Conservation (phyloP, 2,888 invertebrate genomes). For the Willowsia nigromaculata region DNA sequence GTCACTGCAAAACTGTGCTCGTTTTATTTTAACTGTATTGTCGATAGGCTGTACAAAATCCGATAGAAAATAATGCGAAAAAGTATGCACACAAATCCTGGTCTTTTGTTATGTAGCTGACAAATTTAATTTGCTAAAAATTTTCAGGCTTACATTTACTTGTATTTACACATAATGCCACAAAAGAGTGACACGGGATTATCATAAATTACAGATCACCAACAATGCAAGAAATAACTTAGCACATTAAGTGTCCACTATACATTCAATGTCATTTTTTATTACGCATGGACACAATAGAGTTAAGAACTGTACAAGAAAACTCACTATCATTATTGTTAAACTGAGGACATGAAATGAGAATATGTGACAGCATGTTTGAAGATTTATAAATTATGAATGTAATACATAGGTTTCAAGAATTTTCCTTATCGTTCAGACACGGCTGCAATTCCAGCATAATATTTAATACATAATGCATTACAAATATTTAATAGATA, state of each 20-base stretch:
- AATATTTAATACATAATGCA: no score
- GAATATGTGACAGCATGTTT: background rate
- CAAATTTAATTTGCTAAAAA: constrained; percentile 50
- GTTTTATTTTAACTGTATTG: background rate
- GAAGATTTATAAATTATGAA: no score
- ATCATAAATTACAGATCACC: constrained; percentile 68
- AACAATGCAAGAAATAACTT: background rate
- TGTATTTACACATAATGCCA: constrained; percentile 61
- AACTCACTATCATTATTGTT: background rate
- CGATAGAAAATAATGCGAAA: background rate
- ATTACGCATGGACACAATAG: constrained; percentile 40
- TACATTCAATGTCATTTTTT: constrained; percentile 35
- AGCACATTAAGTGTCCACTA: background rate
- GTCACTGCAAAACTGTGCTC: background rate
- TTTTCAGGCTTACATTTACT: background rate
- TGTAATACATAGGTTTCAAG: no score
- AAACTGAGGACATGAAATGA: background rate
- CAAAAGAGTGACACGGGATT: constrained; percentile 66
- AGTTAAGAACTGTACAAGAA: background rate
- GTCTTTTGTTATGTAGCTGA: constrained; percentile 36
- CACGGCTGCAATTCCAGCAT: no score
- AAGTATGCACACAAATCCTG: background rate
- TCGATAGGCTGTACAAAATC: background rate
- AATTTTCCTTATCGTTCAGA: no score
- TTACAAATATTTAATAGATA: no score